phyloP scores from a whole-genome alignment of 2,113 vertebrate species.

The Xyliphius kryptos region DNA sequence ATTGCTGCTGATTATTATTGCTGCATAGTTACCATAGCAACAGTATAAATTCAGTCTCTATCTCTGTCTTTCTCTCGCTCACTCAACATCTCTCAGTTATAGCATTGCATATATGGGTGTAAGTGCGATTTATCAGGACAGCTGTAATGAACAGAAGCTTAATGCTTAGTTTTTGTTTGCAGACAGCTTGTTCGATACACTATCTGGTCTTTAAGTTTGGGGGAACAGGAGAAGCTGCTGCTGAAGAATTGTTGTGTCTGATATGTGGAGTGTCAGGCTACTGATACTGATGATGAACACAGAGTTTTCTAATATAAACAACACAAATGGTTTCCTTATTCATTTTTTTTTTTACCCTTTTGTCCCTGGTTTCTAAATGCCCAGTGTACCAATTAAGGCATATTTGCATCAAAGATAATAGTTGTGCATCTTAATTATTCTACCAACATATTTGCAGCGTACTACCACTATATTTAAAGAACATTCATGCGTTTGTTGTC shows the following conservation, averaged over 20 bases:
- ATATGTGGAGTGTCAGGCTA: slow-evolving; percentile 51
- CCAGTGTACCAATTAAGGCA: no score
- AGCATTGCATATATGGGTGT: slow-evolving; percentile 42
- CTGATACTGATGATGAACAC: slow-evolving; percentile 59
- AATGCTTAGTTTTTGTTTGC: slow-evolving; percentile 46
- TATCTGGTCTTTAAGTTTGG: slow-evolving; percentile 50
- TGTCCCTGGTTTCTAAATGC: no score
- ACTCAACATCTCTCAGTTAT: slow-evolving; percentile 26
- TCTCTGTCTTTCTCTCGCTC: not conserved
- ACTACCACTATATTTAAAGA: no score
- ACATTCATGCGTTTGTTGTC: no score
- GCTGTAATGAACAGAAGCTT: slow-evolving; percentile 59
- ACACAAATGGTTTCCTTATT: no score
- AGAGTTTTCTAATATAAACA: no score
- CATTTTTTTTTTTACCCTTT: no score
- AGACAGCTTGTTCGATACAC: slow-evolving; percentile 50
- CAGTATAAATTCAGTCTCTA: slow-evolving; percentile 42
- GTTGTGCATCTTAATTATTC: no score
- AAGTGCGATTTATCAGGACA: slow-evolving; percentile 54
- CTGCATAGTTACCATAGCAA: slow-evolving; percentile 79
- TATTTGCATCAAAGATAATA: no score
- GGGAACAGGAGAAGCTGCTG: slow-evolving; percentile 45
- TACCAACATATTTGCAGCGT: no score
- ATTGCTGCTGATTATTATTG: slow-evolving; percentile 44
- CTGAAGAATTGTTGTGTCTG: slow-evolving; percentile 57